Conservation (phyloP, 2,797 vertebrate genomes). For the Ptychadena robeensis region DNA sequence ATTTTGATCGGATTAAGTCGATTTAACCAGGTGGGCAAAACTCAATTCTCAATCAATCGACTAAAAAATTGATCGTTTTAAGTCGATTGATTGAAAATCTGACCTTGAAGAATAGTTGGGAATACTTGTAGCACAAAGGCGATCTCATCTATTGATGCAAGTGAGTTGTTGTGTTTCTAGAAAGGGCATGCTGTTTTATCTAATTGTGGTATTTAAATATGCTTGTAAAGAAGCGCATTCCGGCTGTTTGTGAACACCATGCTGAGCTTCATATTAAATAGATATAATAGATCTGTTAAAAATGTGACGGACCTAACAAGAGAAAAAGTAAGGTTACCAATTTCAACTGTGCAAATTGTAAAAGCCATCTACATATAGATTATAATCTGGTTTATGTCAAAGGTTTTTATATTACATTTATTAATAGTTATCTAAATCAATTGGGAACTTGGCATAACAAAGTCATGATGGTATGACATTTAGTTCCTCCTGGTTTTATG, state of each 20-base stretch:
- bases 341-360: not conserved
- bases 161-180: not conserved
- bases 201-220: not conserved
- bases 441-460: no score
- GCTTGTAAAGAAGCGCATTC: not conserved
- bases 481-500: no score
- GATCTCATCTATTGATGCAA: conserved; percentile 8
- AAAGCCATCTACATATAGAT: not conserved
- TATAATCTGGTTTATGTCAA: not conserved
- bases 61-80: no score
- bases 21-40: no score
- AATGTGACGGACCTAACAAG: not conserved
- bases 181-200: conserved; percentile 6
- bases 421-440: no score
- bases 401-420: not conserved
- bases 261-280: not conserved
- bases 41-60: no score
- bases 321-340: not conserved
- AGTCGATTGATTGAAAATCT: no score
- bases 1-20: no score
- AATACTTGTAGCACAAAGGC: conserved; percentile 57
- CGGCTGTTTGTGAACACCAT: not conserved
- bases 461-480: no score
- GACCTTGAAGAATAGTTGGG: conserved; percentile 59
- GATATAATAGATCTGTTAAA: not conserved